Evolutionary conservation across 2,888 invertebrate species (phyloP).

Genomic region (Ctenicera cuprea): DNA sequence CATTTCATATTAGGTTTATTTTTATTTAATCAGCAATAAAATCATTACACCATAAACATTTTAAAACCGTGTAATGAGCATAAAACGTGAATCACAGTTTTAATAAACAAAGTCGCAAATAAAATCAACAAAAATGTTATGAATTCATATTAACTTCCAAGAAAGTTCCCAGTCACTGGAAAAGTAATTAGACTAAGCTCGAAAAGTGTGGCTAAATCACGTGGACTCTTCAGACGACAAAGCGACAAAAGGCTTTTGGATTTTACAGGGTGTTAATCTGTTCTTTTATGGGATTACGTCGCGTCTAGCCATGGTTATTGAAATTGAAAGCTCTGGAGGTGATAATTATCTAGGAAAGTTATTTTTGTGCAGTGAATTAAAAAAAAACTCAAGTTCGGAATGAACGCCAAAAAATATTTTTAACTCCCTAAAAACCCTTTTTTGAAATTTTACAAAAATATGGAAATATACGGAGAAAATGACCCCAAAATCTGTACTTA

Average conservation of each 20-base stretch:
- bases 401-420: too few relatives aligned
- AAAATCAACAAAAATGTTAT: too few relatives aligned
- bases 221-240: neutral
- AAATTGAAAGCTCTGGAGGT: neutral
- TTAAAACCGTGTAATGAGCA: too few relatives aligned
- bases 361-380: neutral
- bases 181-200: neutral
- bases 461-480: too few relatives aligned
- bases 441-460: too few relatives aligned
- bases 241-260: neutral
- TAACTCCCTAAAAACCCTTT: too few relatives aligned
- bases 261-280: constrained; percentile 5
- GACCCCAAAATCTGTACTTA: too few relatives aligned
- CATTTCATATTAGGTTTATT: constrained; percentile 1
- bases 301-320: neutral
- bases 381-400: too few relatives aligned
- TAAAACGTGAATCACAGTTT: too few relatives aligned
- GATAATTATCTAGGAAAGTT: neutral
- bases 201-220: neutral
- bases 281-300: constrained; percentile 5
- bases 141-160: neutral
- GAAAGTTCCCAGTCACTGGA: neutral
- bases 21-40: neutral
- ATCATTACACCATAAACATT: neutral
- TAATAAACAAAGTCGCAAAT: too few relatives aligned